These are phyloP conservation scores for Neomonachus schauinslandi DNA, from an alignment of 2,113 vertebrate species.

Conservation along the genomic window DNA sequence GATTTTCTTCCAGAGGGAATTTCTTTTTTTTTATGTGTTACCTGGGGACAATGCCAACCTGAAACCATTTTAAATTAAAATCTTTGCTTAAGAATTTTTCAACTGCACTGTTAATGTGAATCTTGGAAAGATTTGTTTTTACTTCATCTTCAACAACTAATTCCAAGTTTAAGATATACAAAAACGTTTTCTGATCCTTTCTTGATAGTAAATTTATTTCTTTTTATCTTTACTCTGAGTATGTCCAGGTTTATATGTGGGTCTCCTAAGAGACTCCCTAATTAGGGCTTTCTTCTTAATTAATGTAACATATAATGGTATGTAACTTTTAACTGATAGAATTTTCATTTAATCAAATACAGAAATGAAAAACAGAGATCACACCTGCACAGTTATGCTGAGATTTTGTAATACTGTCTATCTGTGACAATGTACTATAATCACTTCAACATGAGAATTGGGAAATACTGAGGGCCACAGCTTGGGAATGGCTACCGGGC, in stretches of 20 bases:
- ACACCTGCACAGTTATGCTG: background rate
- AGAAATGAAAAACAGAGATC: background rate
- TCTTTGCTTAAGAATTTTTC: background rate
- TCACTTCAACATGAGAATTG: background rate
- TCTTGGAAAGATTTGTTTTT: background rate
- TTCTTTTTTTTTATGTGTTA: background rate
- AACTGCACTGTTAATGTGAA: background rate
- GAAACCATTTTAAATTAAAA: background rate
- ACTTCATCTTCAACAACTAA: background rate
- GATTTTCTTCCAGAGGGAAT: background rate
- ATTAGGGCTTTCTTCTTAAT: background rate
- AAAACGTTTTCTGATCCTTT: background rate
- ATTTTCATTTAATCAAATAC: background rate
- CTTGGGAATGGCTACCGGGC: background rate
- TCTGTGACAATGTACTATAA: background rate
- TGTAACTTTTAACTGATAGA: background rate
- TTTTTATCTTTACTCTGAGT: background rate
- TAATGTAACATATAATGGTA: background rate
- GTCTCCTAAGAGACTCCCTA: background rate
- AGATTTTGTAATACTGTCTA: background rate
- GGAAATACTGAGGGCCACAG: background rate
- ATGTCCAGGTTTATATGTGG: background rate
- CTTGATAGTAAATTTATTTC: background rate
- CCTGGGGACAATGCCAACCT: background rate
- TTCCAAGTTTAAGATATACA: background rate